phyloP scores from a whole-genome alignment of 1,140 invertebrate species.

The Drosophila setifemur region DNA sequence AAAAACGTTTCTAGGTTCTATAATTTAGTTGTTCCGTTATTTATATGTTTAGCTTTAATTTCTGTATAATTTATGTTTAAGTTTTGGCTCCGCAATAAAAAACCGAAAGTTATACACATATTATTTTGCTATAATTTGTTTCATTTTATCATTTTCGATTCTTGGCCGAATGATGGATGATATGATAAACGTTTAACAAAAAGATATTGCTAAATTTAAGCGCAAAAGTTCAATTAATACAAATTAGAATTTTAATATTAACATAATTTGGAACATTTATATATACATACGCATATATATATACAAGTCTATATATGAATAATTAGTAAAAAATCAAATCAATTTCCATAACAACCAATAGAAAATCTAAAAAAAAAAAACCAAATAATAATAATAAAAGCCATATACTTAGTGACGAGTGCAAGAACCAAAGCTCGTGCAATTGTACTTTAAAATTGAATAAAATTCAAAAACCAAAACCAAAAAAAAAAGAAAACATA shows the following conservation, averaged over 20 bases:
- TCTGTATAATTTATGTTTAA: conserved; percentile 51
- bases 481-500: conserved; percentile 13
- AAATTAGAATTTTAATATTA: conserved; percentile 76
- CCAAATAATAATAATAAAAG: too few relatives aligned
- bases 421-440: conserved; percentile 40
- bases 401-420: conserved; percentile 38
- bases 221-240: conserved; percentile 79
- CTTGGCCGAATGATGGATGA: conserved; percentile 5
- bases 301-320: conserved; percentile 54
- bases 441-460: conserved; percentile 79
- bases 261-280: conserved; percentile 71
- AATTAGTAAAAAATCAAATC: conserved; percentile 55
- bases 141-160: conserved; percentile 17
- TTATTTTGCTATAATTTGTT: conserved; percentile 47
- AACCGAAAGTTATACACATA: conserved; percentile 29
- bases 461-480: conserved; percentile 58
- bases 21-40: conserved; percentile 58
- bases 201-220: conserved; percentile 59
- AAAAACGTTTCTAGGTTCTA: conserved; percentile 45
- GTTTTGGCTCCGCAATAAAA: conserved; percentile 65
- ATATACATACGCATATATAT: conserved; percentile 59
- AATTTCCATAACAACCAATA: conserved; percentile 53
- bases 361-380: conserved; percentile 10
- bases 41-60: conserved; percentile 45
- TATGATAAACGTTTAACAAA: conserved; percentile 21